phyloP scores from a whole-genome alignment of 2,797 vertebrate genomes.

The Propithecus perrieri region DNA sequence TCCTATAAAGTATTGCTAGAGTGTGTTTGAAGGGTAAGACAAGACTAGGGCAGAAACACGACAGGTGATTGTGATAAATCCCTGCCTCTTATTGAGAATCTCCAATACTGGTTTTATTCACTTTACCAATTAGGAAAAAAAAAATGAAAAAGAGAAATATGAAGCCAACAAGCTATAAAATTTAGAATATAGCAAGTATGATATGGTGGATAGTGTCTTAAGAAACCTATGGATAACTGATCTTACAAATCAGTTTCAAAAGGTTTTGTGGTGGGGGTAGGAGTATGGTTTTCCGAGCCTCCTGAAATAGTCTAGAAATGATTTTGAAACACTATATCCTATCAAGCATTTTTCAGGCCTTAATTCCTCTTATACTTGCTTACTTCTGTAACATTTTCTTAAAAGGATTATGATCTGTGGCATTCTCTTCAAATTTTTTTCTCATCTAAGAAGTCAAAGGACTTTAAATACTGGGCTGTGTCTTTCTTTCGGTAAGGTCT shows the following conservation, averaged over 20 bases:
- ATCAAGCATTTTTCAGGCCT: background rate
- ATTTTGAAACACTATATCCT: conserved; percentile 16
- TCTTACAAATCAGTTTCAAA: background rate
- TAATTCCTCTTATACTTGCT: conserved; percentile 1
- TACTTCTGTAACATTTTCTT: conserved; percentile 25
- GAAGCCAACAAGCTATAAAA: background rate
- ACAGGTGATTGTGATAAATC: background rate
- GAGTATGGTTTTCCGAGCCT: background rate
- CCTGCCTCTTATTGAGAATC: background rate
- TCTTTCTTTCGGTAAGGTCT: background rate
- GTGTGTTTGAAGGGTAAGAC: background rate
- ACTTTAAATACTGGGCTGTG: background rate
- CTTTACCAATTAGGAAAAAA: background rate
- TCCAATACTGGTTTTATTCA: background rate
- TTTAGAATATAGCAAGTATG: conserved; percentile 11
- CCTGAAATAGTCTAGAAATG: conserved; percentile 24
- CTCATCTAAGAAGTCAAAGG: conserved; percentile 19
- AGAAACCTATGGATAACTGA: background rate
- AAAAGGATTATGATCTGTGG: conserved; percentile 7
- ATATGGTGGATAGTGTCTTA: background rate
- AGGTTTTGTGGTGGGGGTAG: background rate
- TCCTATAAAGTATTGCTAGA: background rate
- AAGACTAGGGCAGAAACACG: background rate
- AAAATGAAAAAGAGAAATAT: conserved; percentile 33
- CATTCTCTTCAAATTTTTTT: conserved; percentile 5